Evolutionary conservation across 64 coral and sea anemone species (phyloP), one percentile per base, ranked within the genome.

Genomic region (Exaiptasia diaphana): DNA sequence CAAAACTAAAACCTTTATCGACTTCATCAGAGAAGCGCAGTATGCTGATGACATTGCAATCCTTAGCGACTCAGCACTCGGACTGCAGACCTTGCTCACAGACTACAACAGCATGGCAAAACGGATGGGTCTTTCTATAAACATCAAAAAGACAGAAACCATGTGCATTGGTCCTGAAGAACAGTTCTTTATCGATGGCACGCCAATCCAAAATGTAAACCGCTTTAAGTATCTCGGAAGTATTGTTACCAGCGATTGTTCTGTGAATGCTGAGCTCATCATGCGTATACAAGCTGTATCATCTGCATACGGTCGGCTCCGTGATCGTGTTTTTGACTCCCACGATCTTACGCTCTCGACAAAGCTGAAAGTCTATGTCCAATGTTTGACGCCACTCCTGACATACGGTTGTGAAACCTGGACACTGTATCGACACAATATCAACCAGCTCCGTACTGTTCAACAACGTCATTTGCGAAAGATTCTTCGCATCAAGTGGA

Each of bases 11-110:
- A 68, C 60, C 52, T 68, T 85, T 42, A 75, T 68, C 22, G 67
- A 62, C 22, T 85, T 74, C 35, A 60, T 85, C 49, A 75, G 71
- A 76, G 83, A 76, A 53, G 83, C 83, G 4, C 55, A 56, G 38
- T 86, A 46, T 50, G 83, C 71, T 63, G 71, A 78, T 18, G 84
- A 78, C 21, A 78, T 67, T 27, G 73, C 84, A 20, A 52, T 87
- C n/a, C 78, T 87, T 41, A 87, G 72, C 45, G 73, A 77, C 62
- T 77, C 72, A 0, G 68, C 42, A 65, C 57, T 36, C 26, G 84
- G 58, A 12, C 40, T 87, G 42, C 73, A 87, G 24, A 17, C 14
- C 25, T 49, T 87, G 37, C 44, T 29, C 38, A 77, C 84, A 17
- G 26, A 50, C 22, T 67, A 87, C 24, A 69, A 82, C n/a, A 63